Conservation (phyloP, 2,888 invertebrate genomes). For the Ecliptopera silaceata region DNA sequence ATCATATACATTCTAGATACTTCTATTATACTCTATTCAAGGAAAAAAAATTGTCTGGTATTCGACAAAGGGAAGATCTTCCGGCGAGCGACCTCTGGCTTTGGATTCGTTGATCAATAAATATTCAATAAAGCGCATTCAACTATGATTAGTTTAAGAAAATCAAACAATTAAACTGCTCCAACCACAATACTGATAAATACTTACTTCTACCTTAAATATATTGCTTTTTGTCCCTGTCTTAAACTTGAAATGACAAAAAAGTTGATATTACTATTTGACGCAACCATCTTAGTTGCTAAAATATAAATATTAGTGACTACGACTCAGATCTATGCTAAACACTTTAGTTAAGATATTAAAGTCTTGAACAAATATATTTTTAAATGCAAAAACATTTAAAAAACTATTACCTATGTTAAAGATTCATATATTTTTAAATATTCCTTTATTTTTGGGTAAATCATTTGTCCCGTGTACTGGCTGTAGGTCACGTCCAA, state of each 20-base stretch:
- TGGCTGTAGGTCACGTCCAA: conserved; percentile 43
- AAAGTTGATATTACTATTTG: neutral
- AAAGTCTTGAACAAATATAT: neutral
- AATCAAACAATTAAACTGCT: too few relatives aligned
- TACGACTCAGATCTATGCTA: neutral
- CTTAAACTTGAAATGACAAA: neutral
- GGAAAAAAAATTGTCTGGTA: too few relatives aligned
- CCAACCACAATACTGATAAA: too few relatives aligned
- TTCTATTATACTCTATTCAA: too few relatives aligned
- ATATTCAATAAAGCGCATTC: too few relatives aligned
- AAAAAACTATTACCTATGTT: neutral
- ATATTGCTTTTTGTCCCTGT: neutral
- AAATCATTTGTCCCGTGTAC: conserved; percentile 39
- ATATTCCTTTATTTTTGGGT: conserved; percentile 70
- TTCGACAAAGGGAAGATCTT: too few relatives aligned
- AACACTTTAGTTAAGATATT: too few relatives aligned
- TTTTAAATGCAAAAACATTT: conserved; percentile 2
- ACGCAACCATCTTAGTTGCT: neutral
- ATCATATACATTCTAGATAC: too few relatives aligned
- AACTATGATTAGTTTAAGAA: too few relatives aligned
- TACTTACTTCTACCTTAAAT: neutral
- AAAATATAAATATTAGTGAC: too few relatives aligned
- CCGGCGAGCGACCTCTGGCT: too few relatives aligned
- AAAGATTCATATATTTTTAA: conserved; percentile 27
- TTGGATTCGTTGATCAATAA: too few relatives aligned